Evolutionary conservation across 2,797 vertebrate genomes (phyloP).

Genomic region (Cheirogaleus major): DNA sequence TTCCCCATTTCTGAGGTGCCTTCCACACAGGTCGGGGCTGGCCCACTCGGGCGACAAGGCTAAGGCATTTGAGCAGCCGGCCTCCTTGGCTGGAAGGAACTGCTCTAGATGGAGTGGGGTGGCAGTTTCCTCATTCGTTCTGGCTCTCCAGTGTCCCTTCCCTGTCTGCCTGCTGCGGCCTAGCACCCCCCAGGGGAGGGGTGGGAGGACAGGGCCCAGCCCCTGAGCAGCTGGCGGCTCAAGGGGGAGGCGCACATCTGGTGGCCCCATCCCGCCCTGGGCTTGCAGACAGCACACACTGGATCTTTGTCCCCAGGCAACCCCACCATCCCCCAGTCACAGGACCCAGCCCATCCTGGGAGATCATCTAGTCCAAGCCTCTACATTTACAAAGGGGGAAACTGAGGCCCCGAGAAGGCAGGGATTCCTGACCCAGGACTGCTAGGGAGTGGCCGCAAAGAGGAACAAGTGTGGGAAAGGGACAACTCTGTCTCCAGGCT

Average conservation of each 20-base stretch:
- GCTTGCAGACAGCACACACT: constrained; percentile 32
- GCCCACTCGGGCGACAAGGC: background rate
- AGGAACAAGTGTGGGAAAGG: background rate
- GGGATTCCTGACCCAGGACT: background rate
- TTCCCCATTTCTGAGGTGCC: background rate
- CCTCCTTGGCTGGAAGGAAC: background rate
- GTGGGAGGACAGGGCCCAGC: background rate
- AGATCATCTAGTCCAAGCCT: constrained; percentile 12
- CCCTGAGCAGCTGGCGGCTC: constrained; percentile 42
- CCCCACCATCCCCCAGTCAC: constrained; percentile 46
- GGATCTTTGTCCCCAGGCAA: constrained; percentile 71
- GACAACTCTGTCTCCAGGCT: background rate
- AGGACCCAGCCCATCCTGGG: background rate
- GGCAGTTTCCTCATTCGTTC: constrained; percentile 43
- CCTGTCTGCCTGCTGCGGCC: background rate
- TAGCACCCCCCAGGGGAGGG: constrained; percentile 39
- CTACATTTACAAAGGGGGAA: background rate
- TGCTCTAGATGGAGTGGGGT: background rate
- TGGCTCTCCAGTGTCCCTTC: background rate
- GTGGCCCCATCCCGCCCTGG: constrained; percentile 8
- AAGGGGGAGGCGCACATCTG: constrained; percentile 60
- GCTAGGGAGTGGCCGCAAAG: background rate
- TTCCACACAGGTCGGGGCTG: background rate
- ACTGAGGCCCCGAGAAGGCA: background rate
- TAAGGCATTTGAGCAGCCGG: background rate